Percentiles rank a stretch among this genome's conserved stretches.
These are phyloP conservation scores for Cephus nigrinus DNA, from an alignment of 2,888 invertebrate species.

Conservation along the genomic window DNA sequence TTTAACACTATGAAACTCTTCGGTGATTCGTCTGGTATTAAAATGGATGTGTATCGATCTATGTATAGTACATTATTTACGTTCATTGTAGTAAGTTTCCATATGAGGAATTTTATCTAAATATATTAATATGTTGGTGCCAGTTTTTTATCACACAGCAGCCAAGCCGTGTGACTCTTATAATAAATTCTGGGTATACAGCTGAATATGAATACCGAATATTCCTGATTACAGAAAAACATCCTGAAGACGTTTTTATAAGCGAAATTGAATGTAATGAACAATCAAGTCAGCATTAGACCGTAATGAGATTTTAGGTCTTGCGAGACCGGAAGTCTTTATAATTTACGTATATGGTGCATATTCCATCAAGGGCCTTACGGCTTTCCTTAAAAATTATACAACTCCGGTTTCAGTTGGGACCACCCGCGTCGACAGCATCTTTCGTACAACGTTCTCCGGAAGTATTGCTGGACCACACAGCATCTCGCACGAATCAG, in stretches of 20 bases:
- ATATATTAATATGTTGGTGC: neutral
- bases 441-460: neutral
- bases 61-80: neutral
- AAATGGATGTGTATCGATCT: neutral
- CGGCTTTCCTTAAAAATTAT: neutral
- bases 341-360: neutral
- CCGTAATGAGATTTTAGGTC: neutral
- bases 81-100: neutral
- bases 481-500: neutral
- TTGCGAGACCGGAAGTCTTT: neutral
- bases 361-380: neutral
- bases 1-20: neutral
- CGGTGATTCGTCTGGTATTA: neutral
- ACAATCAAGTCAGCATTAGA: neutral
- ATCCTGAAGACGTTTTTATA: neutral
- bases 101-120: neutral
- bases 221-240: neutral
- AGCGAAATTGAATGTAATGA: neutral
- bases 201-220: neutral
- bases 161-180: neutral
- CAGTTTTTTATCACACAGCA: neutral
- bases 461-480: neutral
- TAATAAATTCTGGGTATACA: neutral
- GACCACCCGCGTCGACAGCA: neutral
- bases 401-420: neutral